Percentiles rank a stretch among this genome's conserved stretches.
These are phyloP conservation scores for Silurus meridionalis DNA, from an alignment of 2,113 vertebrate species.

Conservation along the genomic window DNA sequence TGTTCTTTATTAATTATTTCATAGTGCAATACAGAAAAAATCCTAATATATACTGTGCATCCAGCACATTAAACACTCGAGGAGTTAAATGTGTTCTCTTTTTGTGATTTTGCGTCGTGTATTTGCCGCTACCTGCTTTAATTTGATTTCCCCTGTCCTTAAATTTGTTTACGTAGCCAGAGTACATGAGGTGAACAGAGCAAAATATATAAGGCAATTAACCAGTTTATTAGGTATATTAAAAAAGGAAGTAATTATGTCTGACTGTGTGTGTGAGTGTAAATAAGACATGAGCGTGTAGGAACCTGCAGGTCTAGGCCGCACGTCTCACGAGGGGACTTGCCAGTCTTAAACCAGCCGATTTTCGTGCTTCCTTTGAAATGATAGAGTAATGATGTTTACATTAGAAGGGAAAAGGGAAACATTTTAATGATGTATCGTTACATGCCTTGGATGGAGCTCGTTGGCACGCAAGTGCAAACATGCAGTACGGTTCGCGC, in stretches of 20 bases:
- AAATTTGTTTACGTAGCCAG: not conserved
- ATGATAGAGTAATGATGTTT: constrained; percentile 51
- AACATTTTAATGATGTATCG: constrained; percentile 45
- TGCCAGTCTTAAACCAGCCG: constrained; percentile 42
- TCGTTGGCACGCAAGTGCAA: constrained; percentile 60
- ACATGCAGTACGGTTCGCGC: constrained; percentile 52
- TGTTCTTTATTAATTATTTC: not conserved
- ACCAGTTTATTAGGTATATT: not conserved
- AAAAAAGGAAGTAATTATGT: constrained; percentile 23
- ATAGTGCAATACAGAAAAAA: too few species aligned
- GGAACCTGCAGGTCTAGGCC: constrained; percentile 18
- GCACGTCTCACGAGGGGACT: constrained; percentile 22
- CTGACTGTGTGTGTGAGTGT: constrained; percentile 17
- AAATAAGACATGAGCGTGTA: constrained; percentile 13
- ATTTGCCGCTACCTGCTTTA: not conserved
- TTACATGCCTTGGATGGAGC: constrained; percentile 48
- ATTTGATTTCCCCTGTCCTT: not conserved
- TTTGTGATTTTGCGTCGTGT: not conserved
- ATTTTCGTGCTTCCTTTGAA: constrained; percentile 46
- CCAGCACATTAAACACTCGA: not conserved
- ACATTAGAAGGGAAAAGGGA: constrained; percentile 54
- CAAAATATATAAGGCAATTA: not conserved
- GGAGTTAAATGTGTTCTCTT: not conserved
- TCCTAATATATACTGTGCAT: not conserved
- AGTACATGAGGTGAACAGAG: not conserved